Evolutionary conservation across 2,888 invertebrate species (phyloP).

Genomic region (Cacoxenus indagator): DNA sequence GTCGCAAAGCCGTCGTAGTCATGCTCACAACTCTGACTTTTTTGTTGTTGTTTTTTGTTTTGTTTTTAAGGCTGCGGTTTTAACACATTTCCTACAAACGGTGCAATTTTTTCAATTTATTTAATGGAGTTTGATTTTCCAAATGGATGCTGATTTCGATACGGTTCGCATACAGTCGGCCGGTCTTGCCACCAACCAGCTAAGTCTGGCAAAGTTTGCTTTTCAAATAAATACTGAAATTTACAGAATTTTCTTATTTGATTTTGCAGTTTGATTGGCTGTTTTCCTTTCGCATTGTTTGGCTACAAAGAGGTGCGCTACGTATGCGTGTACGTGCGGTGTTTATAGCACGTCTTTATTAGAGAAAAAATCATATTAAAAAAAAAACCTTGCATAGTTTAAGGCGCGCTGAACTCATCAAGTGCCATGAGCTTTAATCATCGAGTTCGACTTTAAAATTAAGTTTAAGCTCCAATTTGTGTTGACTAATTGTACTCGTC

Average conservation of each 20-base stretch:
- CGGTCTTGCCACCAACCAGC: no score
- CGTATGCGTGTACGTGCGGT: conserved; percentile 7
- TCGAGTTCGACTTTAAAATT: not conserved
- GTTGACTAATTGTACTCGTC: not conserved
- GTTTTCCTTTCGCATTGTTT: not conserved
- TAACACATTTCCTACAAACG: conserved; percentile 46
- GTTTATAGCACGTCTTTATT: conserved; percentile 5
- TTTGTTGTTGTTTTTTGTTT: not conserved
- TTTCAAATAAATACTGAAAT: no score
- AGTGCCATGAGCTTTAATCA: not conserved
- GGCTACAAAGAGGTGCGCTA: not conserved
- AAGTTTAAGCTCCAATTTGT: not conserved
- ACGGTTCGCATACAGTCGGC: not conserved
- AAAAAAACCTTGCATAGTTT: not conserved
- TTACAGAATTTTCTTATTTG: conserved; percentile 19
- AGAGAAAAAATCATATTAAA: not conserved
- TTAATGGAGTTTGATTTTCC: conserved; percentile 62
- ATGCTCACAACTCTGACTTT: not conserved
- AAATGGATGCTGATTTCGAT: conserved; percentile 46
- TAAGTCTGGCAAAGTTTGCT: conserved; percentile 1
- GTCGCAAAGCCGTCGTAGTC: not conserved
- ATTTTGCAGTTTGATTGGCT: not conserved
- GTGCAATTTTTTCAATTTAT: conserved; percentile 59
- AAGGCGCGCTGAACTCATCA: not conserved
- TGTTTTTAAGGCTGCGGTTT: conserved; percentile 7